Evolutionary conservation across 2,797 vertebrate species (phyloP).

Genomic region (Adelosebastes latens): DNA sequence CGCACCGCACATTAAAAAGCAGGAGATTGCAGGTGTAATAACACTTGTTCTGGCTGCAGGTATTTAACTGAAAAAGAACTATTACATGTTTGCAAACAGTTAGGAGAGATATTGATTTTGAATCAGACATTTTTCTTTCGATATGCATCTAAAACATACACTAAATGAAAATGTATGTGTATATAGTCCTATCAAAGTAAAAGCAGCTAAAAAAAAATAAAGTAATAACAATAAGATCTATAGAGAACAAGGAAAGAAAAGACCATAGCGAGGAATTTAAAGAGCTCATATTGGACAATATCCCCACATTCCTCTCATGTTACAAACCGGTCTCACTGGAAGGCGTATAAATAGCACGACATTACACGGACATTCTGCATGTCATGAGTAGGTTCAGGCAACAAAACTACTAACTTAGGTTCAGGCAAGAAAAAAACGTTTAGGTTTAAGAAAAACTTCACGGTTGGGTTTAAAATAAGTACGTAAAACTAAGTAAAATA

Average conservation of each 20-base stretch:
- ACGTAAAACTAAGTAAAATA: too few relatives aligned
- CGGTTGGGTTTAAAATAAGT: too few relatives aligned
- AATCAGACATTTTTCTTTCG: background rate
- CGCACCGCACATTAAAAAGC: background rate
- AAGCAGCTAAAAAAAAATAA: background rate
- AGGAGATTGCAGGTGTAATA: background rate
- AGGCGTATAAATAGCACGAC: too few relatives aligned
- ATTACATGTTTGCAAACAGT: background rate
- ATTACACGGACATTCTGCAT: fast-evolving
- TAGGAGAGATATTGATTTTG: background rate
- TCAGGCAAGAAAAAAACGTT: too few relatives aligned
- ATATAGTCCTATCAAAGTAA: background rate
- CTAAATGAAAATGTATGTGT: background rate
- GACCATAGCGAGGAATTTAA: background rate
- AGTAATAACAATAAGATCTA: background rate
- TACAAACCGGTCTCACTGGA: too few relatives aligned
- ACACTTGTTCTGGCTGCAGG: background rate
- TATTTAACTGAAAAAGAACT: background rate
- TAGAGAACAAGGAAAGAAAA: background rate
- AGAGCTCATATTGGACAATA: too few relatives aligned
- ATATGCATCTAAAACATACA: background rate
- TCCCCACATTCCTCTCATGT: background rate
- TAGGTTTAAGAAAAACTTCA: too few relatives aligned
- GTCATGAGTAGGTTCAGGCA: too few relatives aligned
- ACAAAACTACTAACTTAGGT: fast-evolving